Conservation (phyloP, 1,140 invertebrate genomes). For the Catajapyx aquilonaris region DNA sequence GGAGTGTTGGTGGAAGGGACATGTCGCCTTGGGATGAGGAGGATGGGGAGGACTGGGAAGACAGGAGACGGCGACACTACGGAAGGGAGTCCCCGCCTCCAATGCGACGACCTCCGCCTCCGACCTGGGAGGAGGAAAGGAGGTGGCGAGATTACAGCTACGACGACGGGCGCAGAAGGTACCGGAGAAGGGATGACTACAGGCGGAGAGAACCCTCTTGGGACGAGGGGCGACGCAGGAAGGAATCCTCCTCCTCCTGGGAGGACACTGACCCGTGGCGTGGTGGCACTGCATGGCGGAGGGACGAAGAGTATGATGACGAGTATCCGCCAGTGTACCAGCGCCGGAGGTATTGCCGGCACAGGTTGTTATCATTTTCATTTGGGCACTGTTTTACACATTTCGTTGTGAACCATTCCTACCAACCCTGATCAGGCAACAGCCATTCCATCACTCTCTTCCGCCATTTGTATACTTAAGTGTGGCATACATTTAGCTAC, state of each 20-base stretch:
- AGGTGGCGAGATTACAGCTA: background rate
- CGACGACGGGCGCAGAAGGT: background rate
- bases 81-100: background rate
- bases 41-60: background rate
- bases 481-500: too few species aligned
- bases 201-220: conserved; percentile 5
- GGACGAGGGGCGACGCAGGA: conserved; percentile 20
- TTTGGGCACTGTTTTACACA: too few species aligned
- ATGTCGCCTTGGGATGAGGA: background rate
- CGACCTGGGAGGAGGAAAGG: background rate
- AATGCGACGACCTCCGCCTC: background rate
- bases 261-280: too few species aligned
- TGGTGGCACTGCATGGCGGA: conserved; percentile 9
- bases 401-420: too few species aligned
- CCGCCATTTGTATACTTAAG: too few species aligned
- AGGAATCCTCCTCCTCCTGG: too few species aligned
- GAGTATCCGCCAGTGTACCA: too few species aligned
- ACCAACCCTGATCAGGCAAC: too few species aligned
- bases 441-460: too few species aligned
- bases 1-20: background rate
- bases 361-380: too few species aligned
- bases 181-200: conserved; percentile 8
- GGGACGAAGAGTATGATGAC: conserved; percentile 18
- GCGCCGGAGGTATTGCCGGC: too few species aligned
- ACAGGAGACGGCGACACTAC: background rate